A percentile compares a stretch with the other conserved stretches of the same genome.
phyloP scores from a whole-genome alignment of 2,888 invertebrate genomes.

The Nymphalis urticae region DNA sequence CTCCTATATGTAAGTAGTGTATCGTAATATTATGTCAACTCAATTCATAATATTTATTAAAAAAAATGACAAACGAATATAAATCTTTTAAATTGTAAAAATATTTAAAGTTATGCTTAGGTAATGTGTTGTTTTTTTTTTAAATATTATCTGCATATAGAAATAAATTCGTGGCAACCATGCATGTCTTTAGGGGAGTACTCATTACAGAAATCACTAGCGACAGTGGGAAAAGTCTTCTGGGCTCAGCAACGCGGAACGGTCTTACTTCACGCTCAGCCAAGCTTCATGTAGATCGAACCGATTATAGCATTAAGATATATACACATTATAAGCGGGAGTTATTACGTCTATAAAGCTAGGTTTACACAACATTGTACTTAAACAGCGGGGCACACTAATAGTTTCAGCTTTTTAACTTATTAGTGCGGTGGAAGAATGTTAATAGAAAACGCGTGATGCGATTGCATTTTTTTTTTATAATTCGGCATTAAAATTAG shows the following conservation, averaged over 20 bases:
- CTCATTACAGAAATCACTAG: conserved; percentile 59
- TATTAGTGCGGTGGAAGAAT: too few species aligned
- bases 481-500: too few species aligned
- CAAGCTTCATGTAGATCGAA: conserved; percentile 67
- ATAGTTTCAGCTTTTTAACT: too few species aligned
- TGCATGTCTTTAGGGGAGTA: conserved; percentile 52
- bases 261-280: conserved; percentile 68
- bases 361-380: conserved; percentile 3
- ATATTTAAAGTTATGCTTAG: conserved; percentile 13
- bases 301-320: conserved; percentile 58
- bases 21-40: too few species aligned
- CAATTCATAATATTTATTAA: too few species aligned
- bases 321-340: conserved; percentile 15
- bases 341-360: conserved; percentile 2
- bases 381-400: too few species aligned
- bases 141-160: background rate
- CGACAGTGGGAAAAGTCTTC: conserved; percentile 72
- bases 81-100: background rate
- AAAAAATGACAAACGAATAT: too few species aligned
- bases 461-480: too few species aligned
- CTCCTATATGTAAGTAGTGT: too few species aligned
- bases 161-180: conserved; percentile 35
- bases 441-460: too few species aligned
- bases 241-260: conserved; percentile 69
- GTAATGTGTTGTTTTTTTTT: too few species aligned